These are phyloP conservation scores for Cnemophilus loriae DNA, from an alignment of 2,113 vertebrate species.

Conservation along the genomic window DNA sequence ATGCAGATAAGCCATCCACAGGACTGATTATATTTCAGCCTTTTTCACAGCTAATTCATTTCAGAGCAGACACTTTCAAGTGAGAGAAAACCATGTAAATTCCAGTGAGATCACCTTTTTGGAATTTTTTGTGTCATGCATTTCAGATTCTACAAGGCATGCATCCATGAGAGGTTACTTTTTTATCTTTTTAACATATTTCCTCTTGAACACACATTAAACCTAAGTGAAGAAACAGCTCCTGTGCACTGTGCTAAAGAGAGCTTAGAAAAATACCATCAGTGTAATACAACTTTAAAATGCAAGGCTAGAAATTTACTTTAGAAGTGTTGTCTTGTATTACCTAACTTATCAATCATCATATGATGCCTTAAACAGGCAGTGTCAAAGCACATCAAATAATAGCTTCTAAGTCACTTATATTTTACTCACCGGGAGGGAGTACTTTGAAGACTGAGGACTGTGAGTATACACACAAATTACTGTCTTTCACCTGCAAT, in stretches of 20 bases:
- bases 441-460: not conserved
- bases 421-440: not conserved
- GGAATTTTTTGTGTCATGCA: not conserved
- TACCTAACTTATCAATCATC: not conserved
- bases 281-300: not conserved
- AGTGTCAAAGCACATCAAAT: not conserved
- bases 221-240: not conserved
- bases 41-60: not conserved
- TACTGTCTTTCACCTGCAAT: not conserved
- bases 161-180: fast-evolving
- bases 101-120: not conserved
- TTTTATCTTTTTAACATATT: not conserved
- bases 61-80: not conserved
- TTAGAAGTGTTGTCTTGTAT: not conserved
- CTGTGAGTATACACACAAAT: not conserved
- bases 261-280: not conserved
- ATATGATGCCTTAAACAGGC: not conserved
- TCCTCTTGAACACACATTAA: not conserved
- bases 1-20: not conserved
- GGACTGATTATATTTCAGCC: not conserved
- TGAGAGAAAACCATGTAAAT: not conserved
- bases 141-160: not conserved
- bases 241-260: not conserved
- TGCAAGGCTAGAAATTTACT: not conserved
- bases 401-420: not conserved